Evolutionary conservation across 2,888 invertebrate genomes (phyloP), one percentile per base, ranked within the genome.

Genomic region (Acanthopleura granulata): DNA sequence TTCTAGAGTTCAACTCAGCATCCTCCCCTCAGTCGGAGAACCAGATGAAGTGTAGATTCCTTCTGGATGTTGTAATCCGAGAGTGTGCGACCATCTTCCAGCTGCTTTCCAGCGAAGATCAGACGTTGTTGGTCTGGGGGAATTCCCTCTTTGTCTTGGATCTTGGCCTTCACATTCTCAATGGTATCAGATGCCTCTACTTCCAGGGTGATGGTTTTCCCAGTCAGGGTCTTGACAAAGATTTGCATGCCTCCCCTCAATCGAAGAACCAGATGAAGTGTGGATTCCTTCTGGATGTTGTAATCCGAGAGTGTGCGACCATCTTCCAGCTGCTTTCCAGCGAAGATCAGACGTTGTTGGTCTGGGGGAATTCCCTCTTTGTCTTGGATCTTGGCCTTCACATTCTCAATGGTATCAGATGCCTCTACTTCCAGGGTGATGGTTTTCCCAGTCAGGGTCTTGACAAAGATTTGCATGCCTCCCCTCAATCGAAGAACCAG

Each of bases 51-150:
- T 18, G 97, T 98, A 0, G 97, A 97, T 91, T 96, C 96, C 90
- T 97, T 97, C 91, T 97, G 96, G 89, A 97, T 97, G 91, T 97
- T 97, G 91, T 97, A 97, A 89, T 97, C 97, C 0, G 95, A 95
- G 29, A 97, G 92, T 0, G 97, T 97, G 73, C 96, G 94, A 11
- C 96, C 97, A 93, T 97, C 97, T 92, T 97, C 97, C 87, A 97
- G 91, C 91, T 97, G 97, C 91, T 97, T 97, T 75, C 97, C 97
- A 83, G 96, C 96, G 90, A 97, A 97, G 91, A 88, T 87, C 78
- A 87, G 78, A 74, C 87, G 78, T 79, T 87, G 87, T 16, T 27
- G 87, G 75, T 87, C 87, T 62, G 86, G 86, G 57, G 87, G 87
- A 74, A 87, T 88, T 22, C 88, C 88, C 91, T 93, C 92, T 81